These are phyloP conservation scores for Leptopterna dolabrata DNA, from an alignment of 2,888 invertebrate genomes.

Conservation along the genomic window DNA sequence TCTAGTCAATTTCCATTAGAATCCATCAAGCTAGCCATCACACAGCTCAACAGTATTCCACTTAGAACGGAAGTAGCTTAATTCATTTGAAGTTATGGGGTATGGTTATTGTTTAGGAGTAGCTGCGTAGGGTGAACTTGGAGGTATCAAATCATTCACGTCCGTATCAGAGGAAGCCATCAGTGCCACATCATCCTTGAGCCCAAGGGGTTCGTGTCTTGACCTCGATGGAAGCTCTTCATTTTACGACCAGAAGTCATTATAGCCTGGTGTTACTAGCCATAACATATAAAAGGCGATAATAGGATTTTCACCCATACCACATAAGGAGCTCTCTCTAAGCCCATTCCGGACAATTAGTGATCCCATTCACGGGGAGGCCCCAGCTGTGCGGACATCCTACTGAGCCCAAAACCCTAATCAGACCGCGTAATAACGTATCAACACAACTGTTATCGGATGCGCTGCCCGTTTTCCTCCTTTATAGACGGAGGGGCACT, in stretches of 20 bases:
- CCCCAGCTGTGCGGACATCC: slow-evolving; percentile 17
- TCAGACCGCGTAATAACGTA: slow-evolving; percentile 10
- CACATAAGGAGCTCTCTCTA: neutral
- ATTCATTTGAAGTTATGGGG: too few species aligned
- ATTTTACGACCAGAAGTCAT: neutral
- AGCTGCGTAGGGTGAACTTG: too few species aligned
- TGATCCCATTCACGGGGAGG: neutral
- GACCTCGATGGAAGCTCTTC: too few species aligned
- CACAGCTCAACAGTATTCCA: too few species aligned
- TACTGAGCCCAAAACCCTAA: neutral
- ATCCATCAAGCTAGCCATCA: too few species aligned
- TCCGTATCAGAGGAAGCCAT: too few species aligned
- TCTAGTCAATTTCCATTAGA: too few species aligned
- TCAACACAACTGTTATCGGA: slow-evolving; percentile 23
- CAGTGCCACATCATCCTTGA: too few species aligned
- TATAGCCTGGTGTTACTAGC: neutral
- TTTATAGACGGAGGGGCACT: neutral
- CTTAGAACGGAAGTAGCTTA: too few species aligned
- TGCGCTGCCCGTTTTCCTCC: neutral
- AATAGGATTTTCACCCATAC: neutral
- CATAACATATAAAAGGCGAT: neutral
- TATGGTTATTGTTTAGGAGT: too few species aligned
- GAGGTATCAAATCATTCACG: too few species aligned
- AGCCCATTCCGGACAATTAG: slow-evolving; percentile 17
- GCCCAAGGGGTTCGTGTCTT: too few species aligned